phyloP scores from a whole-genome alignment of 2,888 invertebrate species.

The Choristoneura rosaceana region DNA sequence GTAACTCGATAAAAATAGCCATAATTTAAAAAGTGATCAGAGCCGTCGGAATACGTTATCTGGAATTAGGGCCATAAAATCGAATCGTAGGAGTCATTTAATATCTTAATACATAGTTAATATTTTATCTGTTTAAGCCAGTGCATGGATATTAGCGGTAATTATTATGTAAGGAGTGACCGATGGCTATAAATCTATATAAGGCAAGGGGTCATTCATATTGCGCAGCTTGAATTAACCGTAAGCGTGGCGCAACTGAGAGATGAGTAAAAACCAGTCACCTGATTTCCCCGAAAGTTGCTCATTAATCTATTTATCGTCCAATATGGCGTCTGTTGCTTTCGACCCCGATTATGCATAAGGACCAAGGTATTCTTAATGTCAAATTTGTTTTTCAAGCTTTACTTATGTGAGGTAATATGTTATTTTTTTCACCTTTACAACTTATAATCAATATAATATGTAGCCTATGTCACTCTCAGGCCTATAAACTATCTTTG shows the following conservation, averaged over 20 bases:
- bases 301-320: conserved; percentile 32
- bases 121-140: conserved; percentile 29
- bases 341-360: conserved; percentile 1
- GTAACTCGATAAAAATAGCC: conserved; percentile 24
- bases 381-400: conserved; percentile 4
- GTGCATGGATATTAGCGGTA: conserved; percentile 32
- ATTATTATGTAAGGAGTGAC: conserved; percentile 46
- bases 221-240: conserved; percentile 50
- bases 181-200: conserved; percentile 57
- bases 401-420: not conserved
- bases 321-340: conserved; percentile 19
- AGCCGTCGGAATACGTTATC: conserved; percentile 28
- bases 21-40: conserved; percentile 31
- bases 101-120: conserved; percentile 34
- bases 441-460: too few relatives aligned
- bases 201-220: conserved; percentile 66
- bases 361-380: not conserved
- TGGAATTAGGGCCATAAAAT: conserved; percentile 36
- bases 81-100: conserved; percentile 34
- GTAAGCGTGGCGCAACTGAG: conserved; percentile 54
- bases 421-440: not conserved
- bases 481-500: too few relatives aligned
- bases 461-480: too few relatives aligned
- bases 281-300: conserved; percentile 45
- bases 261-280: conserved; percentile 61